Evolutionary conservation across 2,797 vertebrate genomes (phyloP), one percentile per base, ranked within the genome.

Genomic region (Neosalanx taihuensis): DNA sequence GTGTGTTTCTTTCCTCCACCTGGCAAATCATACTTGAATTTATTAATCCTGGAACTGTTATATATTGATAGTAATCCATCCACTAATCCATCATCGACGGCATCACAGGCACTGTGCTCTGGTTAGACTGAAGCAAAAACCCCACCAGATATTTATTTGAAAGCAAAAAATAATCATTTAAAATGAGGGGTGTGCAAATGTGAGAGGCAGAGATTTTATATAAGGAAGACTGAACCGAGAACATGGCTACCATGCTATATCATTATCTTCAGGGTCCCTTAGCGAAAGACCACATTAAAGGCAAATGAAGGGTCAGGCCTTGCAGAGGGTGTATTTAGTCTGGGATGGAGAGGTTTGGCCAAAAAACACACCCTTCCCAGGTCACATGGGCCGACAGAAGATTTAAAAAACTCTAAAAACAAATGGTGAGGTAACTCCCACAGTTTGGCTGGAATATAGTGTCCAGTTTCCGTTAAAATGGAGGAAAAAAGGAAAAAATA

Each of bases 271-370:
- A 46, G 80, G 80, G 83, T 77, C 87, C 74, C 78, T 88, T 88
- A 89, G 89, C 88, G 84, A 76, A 81, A 84, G 89, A 88, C 93
- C 92, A 92, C 92, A 93, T 87, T 83, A 93, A 92, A 93, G 90
- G 85, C 86, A 91, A 90, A 92, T 89, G 83, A 91, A 81, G 89
- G 92, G 91, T 92, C 92, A 93, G 89, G 87, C 89, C 86, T 86
- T 87, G 89, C 87, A 89, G 91, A 90, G 86, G 85, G 83, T 93
- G 91, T 93, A 93, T 91, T 94, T 94, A 93, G 88, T 86, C 81
- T 68, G 78, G 72, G 85, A 89, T 86, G 85, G 88, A 82, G 75
- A 85, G 82, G 83, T 86, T 87, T 88, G 86, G 80, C 86, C 89
- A 90, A 89, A 90, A 83, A 88, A 89, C 89, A 92, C 88, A 53